Evolutionary conservation across 2,113 vertebrate species (phyloP), one percentile per base, ranked within the genome.

Genomic region (Canis aureus): DNA sequence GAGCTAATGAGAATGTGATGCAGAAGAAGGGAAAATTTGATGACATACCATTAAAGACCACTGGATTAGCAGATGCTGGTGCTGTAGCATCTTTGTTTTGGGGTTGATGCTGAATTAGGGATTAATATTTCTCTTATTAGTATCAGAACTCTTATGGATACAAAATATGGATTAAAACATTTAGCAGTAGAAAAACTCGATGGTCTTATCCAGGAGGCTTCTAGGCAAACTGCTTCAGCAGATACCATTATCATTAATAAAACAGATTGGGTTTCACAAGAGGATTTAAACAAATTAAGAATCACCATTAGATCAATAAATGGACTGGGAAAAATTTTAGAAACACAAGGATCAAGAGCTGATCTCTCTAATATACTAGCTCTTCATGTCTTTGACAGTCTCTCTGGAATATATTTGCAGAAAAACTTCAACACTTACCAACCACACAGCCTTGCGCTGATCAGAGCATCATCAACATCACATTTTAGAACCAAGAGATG

Each of bases 51-150:
- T 98, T 99, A 96, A 99, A 99, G 98, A 99, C 99, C 49, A 99
- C 99, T 49, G 99, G 99, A 93, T 99, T 99, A 82, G 99, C 99
- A 97, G 99, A 99, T 99, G 99, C 99, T 99, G 99, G 99, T 99
- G 74, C 43, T 51, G 15, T 78, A 16, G 43, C 43, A 29, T 78
- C 43, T 78, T 15, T 29, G 73, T 49, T 27, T 76, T 8, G 74
- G 13, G 43, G 43, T 27, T 78, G 43, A 78, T 51, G 74, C 43
- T 78, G 74, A 51, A 29, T 51, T 78, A 78, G 15, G 25, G 74
- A 29, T 29, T 51, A 15, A 78, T 51, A 29, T 51, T 78, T 78
- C 51, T 78, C 74, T 29, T 78, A 25, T 15, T 17, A 15, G 15
- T 25, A 78, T 51, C 25, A 10, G 51, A 51, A 78, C 43, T 51